A percentile compares a stretch with the other conserved stretches of the same genome.
phyloP scores from a whole-genome alignment of 1,140 invertebrate genomes.

The Physella acuta region DNA sequence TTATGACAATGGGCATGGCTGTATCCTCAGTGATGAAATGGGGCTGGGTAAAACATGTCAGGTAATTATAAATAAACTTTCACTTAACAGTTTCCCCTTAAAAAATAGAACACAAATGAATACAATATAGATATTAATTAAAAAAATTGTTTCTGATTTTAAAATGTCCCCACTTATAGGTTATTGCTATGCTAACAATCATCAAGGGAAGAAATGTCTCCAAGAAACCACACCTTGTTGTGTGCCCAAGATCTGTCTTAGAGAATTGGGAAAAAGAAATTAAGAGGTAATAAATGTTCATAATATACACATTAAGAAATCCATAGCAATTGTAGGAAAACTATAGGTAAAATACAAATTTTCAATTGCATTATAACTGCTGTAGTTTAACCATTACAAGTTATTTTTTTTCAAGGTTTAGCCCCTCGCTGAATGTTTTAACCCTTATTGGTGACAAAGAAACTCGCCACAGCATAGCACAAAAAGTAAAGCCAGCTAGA shows the following conservation, averaged over 20 bases:
- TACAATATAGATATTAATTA: neutral
- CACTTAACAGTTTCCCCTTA: neutral
- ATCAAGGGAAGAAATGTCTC: conserved; percentile 34
- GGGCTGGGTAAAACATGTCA: conserved; percentile 62
- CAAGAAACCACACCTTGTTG: conserved; percentile 46
- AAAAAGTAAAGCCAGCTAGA: conserved; percentile 38
- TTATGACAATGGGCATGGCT: conserved; percentile 48
- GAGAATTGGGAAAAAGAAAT: conserved; percentile 59
- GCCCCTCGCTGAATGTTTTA: conserved; percentile 43
- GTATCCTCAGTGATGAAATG: conserved; percentile 62
- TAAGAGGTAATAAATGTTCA: conserved; percentile 48
- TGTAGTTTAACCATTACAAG: too few relatives aligned
- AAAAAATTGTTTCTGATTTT: neutral
- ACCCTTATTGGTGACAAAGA: conserved; percentile 57
- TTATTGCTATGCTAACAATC: conserved; percentile 53
- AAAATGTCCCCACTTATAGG: conserved; percentile 48
- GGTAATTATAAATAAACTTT: conserved; percentile 35
- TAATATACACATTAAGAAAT: too few relatives aligned
- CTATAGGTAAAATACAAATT: neutral
- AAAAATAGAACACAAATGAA: neutral
- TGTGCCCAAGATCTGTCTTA: conserved; percentile 58
- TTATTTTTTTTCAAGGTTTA: conserved; percentile 46
- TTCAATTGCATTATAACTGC: too few relatives aligned
- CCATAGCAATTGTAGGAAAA: too few relatives aligned
- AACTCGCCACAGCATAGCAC: conserved; percentile 40